A percentile compares a stretch with the other conserved stretches of the same genome.
Evolutionary conservation across 1,140 invertebrate species (phyloP).

Genomic region (Hycleus cichorii): DNA sequence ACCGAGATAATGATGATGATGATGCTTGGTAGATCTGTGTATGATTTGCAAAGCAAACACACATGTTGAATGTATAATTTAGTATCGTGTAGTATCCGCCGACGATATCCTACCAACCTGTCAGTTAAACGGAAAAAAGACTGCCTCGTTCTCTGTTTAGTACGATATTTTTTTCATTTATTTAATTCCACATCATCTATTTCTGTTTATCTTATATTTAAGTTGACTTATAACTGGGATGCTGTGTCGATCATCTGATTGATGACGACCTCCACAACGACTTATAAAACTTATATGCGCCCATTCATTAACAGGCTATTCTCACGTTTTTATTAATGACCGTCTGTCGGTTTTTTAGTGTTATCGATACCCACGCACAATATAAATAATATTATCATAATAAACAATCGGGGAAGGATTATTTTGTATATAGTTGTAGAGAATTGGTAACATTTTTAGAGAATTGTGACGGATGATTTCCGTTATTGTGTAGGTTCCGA

Average conservation of each 20-base stretch:
- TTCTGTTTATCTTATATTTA: too few relatives aligned
- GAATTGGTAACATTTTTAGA: too few relatives aligned
- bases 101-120: conserved; percentile 5
- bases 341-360: too few relatives aligned
- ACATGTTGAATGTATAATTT: conserved; percentile 31
- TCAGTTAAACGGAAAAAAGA: conserved; percentile 6
- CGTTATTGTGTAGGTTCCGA: too few relatives aligned
- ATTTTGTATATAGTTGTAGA: too few relatives aligned
- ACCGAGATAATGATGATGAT: conserved; percentile 23
- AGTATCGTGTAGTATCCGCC: conserved; percentile 12
- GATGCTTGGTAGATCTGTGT: conserved; percentile 3
- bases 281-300: conserved; percentile 4
- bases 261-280: conserved; percentile 16
- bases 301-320: conserved; percentile 14
- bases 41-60: conserved; percentile 30
- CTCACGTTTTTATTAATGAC: conserved; percentile 12
- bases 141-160: conserved; percentile 7
- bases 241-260: conserved; percentile 27
- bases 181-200: too few relatives aligned
- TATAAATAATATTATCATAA: too few relatives aligned
- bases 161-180: background rate
- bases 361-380: too few relatives aligned
- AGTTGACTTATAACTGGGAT: background rate
- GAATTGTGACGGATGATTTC: too few relatives aligned
- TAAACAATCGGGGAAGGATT: too few relatives aligned